These are phyloP conservation scores for Thryonomys swinderianus DNA, from an alignment of 2,113 vertebrate species.

Conservation along the genomic window DNA sequence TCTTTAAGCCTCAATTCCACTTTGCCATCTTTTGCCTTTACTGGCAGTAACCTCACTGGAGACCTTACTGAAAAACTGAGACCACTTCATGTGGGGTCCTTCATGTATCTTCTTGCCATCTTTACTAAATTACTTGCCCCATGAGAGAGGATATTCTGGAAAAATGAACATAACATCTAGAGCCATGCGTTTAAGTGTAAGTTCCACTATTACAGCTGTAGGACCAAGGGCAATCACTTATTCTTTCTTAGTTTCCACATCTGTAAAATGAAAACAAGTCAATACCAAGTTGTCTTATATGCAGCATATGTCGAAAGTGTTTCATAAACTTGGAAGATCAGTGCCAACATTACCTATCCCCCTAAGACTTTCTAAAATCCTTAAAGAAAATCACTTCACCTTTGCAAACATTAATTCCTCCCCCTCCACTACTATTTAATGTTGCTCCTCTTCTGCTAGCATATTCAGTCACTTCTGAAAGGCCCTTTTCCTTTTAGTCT, in stretches of 20 bases:
- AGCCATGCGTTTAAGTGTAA: neutral
- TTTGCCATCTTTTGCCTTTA: neutral
- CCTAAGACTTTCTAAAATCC: slow-evolving; percentile 1
- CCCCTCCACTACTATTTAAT: neutral
- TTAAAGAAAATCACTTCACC: slow-evolving; percentile 22
- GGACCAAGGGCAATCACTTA: neutral
- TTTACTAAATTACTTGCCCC: neutral
- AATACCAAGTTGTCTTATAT: neutral
- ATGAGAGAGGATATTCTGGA: neutral
- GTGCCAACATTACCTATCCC: neutral
- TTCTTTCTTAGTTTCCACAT: neutral
- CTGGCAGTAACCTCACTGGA: neutral
- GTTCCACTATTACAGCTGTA: neutral
- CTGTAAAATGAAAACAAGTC: slow-evolving; percentile 45
- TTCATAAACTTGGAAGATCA: slow-evolving; percentile 7
- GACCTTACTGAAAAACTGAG: neutral
- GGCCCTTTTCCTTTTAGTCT: neutral
- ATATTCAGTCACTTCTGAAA: neutral
- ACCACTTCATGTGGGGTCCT: neutral
- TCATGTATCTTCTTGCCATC: neutral
- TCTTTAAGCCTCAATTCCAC: neutral
- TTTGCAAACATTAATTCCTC: neutral
- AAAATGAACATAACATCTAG: neutral
- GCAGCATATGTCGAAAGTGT: neutral
- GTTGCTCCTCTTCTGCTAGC: neutral